Evolutionary conservation across 37 sponge, comb jelly and placozoan species (phyloP).

Genomic region (Chondrosia reniformis): DNA sequence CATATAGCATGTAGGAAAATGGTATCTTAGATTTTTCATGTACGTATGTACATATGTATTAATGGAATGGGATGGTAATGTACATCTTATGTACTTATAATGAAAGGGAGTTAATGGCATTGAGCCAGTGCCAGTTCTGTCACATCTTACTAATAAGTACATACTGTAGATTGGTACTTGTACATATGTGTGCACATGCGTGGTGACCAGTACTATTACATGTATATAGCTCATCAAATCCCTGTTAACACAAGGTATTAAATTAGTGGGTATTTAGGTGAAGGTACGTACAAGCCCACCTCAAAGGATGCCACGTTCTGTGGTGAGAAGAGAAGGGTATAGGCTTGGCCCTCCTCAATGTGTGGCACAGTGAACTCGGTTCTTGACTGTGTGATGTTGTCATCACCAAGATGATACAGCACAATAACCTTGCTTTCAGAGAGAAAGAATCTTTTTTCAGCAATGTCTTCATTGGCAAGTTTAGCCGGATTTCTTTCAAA

Average conservation of each 20-base stretch:
- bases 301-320: constrained; percentile 46
- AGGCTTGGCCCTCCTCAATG: constrained; percentile 51
- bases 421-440: constrained; percentile 67
- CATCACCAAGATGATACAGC: constrained; percentile 77
- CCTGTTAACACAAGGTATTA: neutral
- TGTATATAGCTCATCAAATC: neutral
- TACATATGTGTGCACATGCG: neutral
- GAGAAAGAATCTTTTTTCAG: constrained; percentile 62
- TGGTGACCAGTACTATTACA: neutral
- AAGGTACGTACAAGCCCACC: constrained; percentile 8
- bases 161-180: neutral
- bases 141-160: neutral
- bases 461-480: constrained; percentile 72
- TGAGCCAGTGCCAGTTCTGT: no score
- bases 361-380: constrained; percentile 69
- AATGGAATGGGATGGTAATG: no score
- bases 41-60: no score
- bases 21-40: no score
- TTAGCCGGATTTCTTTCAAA: constrained; percentile 67
- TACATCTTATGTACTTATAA: no score
- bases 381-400: constrained; percentile 73
- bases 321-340: constrained; percentile 35
- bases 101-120: no score
- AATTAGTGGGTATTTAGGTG: neutral
- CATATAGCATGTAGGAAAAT: no score